Evolutionary conservation across 2,797 vertebrate genomes (phyloP).

Genomic region (Clamator glandarius): DNA sequence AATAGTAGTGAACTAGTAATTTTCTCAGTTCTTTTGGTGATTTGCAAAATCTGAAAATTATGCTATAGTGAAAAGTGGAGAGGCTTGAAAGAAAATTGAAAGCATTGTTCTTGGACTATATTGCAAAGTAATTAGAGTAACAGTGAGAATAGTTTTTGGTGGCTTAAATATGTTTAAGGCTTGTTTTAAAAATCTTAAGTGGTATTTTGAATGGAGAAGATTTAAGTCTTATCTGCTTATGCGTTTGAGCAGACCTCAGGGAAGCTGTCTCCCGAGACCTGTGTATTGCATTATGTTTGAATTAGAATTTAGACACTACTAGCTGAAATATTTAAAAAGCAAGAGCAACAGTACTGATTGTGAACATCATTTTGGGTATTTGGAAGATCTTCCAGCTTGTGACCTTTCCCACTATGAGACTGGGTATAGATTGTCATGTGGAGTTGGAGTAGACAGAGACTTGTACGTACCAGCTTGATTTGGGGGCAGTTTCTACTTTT

Average conservation of each 20-base stretch:
- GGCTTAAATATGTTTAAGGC: neutral
- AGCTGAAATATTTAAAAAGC: neutral
- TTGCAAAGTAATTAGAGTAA: neutral
- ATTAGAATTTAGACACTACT: neutral
- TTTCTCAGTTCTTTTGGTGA: neutral
- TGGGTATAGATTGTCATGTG: neutral
- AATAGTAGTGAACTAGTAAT: neutral
- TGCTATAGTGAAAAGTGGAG: neutral
- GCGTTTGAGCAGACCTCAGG: neutral
- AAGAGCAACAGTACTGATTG: neutral
- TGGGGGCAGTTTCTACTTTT: neutral
- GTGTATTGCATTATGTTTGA: neutral
- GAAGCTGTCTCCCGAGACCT: neutral
- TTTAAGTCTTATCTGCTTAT: neutral
- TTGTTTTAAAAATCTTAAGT: neutral
- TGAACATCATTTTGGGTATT: neutral
- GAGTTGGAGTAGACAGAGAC: neutral
- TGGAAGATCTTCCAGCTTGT: neutral
- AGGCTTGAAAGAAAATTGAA: neutral
- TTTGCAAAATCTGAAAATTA: neutral
- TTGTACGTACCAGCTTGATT: neutral
- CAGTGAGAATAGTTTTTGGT: neutral
- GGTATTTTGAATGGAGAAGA: neutral
- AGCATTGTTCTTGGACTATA: neutral
- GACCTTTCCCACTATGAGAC: neutral